Base-by-base conservation (phyloP, 1,140 invertebrate genomes). In the Diachasma alloeum region DNA sequence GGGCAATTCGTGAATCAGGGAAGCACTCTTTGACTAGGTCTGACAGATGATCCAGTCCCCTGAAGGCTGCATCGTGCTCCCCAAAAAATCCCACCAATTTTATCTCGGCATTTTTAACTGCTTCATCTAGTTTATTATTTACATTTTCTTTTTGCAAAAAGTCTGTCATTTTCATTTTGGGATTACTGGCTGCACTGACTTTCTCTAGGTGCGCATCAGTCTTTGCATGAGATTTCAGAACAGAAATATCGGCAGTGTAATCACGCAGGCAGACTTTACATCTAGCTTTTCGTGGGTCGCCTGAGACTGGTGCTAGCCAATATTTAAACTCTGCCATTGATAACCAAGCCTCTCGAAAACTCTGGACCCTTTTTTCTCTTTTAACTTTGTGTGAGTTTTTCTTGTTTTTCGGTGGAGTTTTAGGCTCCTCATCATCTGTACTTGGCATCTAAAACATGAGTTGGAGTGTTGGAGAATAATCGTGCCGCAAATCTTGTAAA, bases 1-100 rank as follows among this genome's bases (percentile, higher is more conserved):
- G 15, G 6, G 44, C 17, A 36, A 78, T 81, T 76, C 68, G 66
- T 6, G 76, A 81, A 59, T 78, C 78, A 11, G 76, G 79, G 17
- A 80, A 76, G 39, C 37, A 75, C 31, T 53, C 36, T 72, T 80
- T 78, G 3, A 80, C 15, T 44, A 78, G 36, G 42, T 39, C 19
- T 5, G 74, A 66, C 22, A 77, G 37, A 56, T 77, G 75, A 24
- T 78, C 46, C 48, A 80, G 53, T 0, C 15, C 19, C 10, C 31
- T 0, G 26, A 72, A 77, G 9, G 79, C 11, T 10, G 78, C 67
- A 26, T 80, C 75, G 11, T 80, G 77, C 0, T 78, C 77, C 17
- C 37, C 77, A 31, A 77, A 39, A 56, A 80, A 78, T 31, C 46
- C 72, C 39, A 36, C 37, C 26, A 78, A 15, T 67, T 80, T 80